A percentile compares a stretch with the other conserved stretches of the same genome.
phyloP scores from a whole-genome alignment of 2,113 vertebrate genomes.

The Aleadryas rufinucha region DNA sequence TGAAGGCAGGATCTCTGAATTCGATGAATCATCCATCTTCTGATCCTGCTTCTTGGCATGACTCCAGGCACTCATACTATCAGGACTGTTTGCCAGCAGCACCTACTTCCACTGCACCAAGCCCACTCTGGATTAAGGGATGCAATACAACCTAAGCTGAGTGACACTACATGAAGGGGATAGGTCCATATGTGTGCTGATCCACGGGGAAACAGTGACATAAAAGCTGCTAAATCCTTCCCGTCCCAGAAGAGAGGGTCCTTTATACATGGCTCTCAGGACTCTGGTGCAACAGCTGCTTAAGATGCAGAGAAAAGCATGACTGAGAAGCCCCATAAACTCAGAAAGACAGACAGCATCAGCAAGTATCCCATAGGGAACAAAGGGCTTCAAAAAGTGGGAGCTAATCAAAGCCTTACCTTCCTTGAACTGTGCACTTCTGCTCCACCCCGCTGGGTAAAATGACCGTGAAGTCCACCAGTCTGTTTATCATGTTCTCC shows the following conservation, averaged over 20 bases:
- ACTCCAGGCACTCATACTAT: not conserved
- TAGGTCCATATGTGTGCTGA: rapidly evolving
- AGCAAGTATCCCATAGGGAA: not conserved
- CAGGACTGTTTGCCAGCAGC: not conserved
- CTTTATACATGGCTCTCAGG: not conserved
- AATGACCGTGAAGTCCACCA: slow-evolving; percentile 75
- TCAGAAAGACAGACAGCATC: not conserved
- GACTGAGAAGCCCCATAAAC: not conserved
- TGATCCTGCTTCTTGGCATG: not conserved
- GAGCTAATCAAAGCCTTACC: slow-evolving; percentile 70
- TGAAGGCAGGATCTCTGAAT: not conserved
- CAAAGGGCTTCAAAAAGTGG: not conserved
- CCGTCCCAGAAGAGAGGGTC: not conserved
- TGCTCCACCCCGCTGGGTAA: slow-evolving; percentile 80
- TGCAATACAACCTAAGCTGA: not conserved
- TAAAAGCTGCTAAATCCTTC: not conserved
- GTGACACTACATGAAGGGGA: not conserved
- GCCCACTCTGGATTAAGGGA: not conserved
- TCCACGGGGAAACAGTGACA: not conserved
- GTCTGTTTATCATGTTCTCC: slow-evolving; percentile 74
- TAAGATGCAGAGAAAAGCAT: not conserved
- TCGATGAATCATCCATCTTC: not conserved
- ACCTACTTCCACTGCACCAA: not conserved
- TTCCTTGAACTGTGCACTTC: slow-evolving; percentile 76
- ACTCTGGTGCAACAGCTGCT: not conserved